A percentile compares a stretch with the other conserved stretches of the same genome.
Evolutionary conservation across 2,113 vertebrate genomes (phyloP).

Genomic region (Hylia prasina): DNA sequence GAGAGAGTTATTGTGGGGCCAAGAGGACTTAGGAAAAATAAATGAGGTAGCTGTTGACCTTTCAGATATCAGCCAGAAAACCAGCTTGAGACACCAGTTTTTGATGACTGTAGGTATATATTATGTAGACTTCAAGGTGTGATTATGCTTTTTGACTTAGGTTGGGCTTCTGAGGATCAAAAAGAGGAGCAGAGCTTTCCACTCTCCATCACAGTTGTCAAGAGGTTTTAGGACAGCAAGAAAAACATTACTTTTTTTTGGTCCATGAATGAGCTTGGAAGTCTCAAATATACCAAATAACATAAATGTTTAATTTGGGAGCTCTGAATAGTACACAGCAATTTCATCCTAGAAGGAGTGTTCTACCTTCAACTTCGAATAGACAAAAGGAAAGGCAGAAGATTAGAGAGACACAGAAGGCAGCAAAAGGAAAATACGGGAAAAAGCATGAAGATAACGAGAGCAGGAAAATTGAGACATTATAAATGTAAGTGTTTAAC

Average conservation of each 20-base stretch:
- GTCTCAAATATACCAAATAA: not conserved
- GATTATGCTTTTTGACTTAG: not conserved
- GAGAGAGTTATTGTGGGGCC: not conserved
- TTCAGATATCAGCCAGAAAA: not conserved
- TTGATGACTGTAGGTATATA: not conserved
- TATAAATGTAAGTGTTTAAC: not conserved
- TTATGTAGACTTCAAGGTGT: not conserved
- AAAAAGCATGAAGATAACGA: not conserved
- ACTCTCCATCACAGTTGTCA: not conserved
- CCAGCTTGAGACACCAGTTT: not conserved
- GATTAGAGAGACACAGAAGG: not conserved
- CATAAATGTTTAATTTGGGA: not conserved
- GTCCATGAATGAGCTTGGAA: not conserved
- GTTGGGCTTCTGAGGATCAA: not conserved
- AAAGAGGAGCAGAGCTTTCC: not conserved
- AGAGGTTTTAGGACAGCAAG: not conserved
- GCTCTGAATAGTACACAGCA: not conserved
- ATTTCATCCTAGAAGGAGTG: not conserved
- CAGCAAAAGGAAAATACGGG: not conserved
- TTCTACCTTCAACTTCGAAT: not conserved
- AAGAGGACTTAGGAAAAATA: not conserved
- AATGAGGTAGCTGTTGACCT: not conserved
- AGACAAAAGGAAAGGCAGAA: not conserved
- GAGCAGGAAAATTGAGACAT: not conserved
- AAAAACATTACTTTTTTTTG: not conserved